Evolutionary conservation across 2,113 vertebrate species (phyloP).

Genomic region (Kryptolebias marmoratus): DNA sequence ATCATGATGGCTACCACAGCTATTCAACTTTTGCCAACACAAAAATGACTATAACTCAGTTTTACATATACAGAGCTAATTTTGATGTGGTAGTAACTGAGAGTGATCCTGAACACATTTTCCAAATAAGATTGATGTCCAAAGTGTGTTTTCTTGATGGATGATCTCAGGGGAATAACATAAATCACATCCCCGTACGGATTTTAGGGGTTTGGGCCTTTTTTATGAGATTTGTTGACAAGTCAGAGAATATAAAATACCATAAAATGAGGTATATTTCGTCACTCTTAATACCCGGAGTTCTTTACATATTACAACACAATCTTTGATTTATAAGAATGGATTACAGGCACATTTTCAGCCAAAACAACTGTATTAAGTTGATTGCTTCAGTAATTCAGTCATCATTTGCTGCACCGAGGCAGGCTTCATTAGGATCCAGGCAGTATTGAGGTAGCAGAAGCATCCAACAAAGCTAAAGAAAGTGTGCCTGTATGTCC

Average conservation of each 20-base stretch:
- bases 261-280: neutral
- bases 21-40: no score
- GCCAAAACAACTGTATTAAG: neutral
- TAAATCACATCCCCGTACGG: no score
- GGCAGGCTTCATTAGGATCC: neutral
- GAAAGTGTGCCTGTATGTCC: neutral
- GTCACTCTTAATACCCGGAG: neutral
- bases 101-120: no score
- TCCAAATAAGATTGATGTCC: no score
- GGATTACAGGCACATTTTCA: neutral
- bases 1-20: no score
- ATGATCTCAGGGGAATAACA: no score
- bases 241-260: neutral
- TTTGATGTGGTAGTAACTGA: no score
- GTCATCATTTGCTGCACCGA: neutral
- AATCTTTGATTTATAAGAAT: neutral
- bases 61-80: no score
- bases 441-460: neutral
- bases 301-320: neutral
- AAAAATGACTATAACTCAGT: no score
- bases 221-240: slow-evolving; percentile 18
- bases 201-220: no score
- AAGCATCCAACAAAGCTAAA: neutral
- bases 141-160: no score
- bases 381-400: neutral